A percentile compares a stretch with the other conserved stretches of the same genome.
Conservation (phyloP, 1,140 invertebrate genomes). For the Hydropsyche tenuis region DNA sequence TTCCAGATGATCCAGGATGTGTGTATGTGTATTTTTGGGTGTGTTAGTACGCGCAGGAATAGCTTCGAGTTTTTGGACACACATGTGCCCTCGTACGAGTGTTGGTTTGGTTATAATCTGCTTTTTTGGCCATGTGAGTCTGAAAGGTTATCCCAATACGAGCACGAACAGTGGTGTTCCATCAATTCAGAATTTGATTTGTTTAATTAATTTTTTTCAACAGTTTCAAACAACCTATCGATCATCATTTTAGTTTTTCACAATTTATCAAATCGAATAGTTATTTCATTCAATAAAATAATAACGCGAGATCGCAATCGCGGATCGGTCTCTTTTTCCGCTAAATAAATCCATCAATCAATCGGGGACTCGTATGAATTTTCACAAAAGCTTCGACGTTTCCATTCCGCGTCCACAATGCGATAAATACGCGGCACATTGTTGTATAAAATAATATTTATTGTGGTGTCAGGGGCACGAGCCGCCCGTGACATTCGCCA, state of each 20-base stretch:
- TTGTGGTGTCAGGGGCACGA: not conserved
- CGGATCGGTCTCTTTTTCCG: no score
- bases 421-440: not conserved
- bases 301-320: no score
- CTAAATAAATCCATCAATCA: no score
- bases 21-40: not conserved
- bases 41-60: no score
- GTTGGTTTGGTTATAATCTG: conserved; percentile 44
- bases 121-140: conserved; percentile 44
- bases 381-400: no score
- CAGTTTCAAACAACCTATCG: not conserved
- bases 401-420: not conserved
- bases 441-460: not conserved
- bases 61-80: not conserved
- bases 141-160: conserved; percentile 46
- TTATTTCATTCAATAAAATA: no score
- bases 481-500: conserved; percentile 28
- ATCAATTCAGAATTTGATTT: no score
- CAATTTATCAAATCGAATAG: not conserved
- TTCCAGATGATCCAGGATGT: conserved; percentile 33
- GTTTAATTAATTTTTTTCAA: no score
- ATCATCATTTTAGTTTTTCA: no score
- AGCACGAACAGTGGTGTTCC: not conserved
- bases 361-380: no score
- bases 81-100: not conserved